These are phyloP conservation scores for Myrmecobius fasciatus DNA, from an alignment of 2,113 vertebrate species.

Conservation along the genomic window DNA sequence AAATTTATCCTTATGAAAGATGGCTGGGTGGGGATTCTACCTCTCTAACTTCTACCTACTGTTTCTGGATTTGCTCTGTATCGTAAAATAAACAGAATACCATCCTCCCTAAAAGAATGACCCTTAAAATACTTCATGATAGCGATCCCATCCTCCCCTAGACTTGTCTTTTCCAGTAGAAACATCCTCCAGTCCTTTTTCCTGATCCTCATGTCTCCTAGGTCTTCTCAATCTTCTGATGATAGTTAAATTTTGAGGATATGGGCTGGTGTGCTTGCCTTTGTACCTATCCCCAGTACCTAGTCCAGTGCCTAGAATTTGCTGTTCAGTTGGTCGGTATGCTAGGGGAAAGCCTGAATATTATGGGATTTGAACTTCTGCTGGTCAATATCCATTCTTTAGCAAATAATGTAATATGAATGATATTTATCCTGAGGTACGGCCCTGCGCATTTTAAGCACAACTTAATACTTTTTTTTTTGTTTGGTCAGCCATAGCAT, in stretches of 20 bases:
- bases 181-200: background rate
- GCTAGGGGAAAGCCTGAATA: background rate
- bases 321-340: background rate
- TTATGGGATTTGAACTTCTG: background rate
- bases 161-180: background rate
- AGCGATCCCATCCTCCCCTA: background rate
- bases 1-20: background rate
- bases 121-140: background rate
- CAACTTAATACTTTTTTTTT: background rate
- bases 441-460: background rate
- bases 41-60: background rate
- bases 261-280: background rate
- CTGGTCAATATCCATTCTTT: background rate
- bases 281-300: background rate
- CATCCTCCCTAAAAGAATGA: background rate
- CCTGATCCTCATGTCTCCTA: background rate
- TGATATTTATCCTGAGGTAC: background rate
- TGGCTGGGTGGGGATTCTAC: background rate
- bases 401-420: background rate
- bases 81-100: background rate
- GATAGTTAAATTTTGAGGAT: background rate
- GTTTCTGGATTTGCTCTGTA: background rate
- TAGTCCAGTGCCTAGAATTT: background rate
- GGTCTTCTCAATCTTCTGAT: background rate
- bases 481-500: conserved; percentile 29